Evolutionary conservation across 2,888 invertebrate genomes (phyloP), one percentile per base, ranked within the genome.

Genomic region (Ametastegia equiseti): DNA sequence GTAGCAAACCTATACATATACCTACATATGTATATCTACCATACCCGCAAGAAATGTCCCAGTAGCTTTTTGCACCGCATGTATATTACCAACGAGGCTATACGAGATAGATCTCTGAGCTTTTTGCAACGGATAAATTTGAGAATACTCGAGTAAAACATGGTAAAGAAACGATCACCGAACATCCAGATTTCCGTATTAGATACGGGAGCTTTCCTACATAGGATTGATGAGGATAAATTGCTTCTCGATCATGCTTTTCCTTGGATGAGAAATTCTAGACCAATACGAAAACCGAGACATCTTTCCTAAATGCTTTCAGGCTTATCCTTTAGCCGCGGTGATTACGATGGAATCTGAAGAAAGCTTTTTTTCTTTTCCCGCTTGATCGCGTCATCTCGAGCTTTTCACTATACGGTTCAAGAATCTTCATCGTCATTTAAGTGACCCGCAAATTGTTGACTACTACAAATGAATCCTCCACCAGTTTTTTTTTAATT

Each of bases 221-320:
- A 60, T 15, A 60, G 60, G 30, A 60, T 60, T 60, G 60, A 60
- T 60, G 60, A 60, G 60, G 60, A 60, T 60, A 60, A 60, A 60
- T 60, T 60, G 60, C 30, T 60, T 60, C 30, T 30, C 60, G 60
- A 30, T 6, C 5, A 42, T 30, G 60, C 60, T 60, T 23, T 19
- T 23, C n/a, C 42, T 19, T 27, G 27, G 60, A 27, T 30, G 30
- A 60, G 30, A 60, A 60, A 30, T 30, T 27, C 60, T 30, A 60
- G 27, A 30, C 60, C 13, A 30, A 11, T 47, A 30, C 30, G 27
- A 60, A 60, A 60, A 60, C 1, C 4, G 15, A 13, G 13, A 60
- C 30, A 15, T 54, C 54, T 60, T 60, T 30, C 60, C 30, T 30
- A 15, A 60, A 60, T 15, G 11, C 27, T 30, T 60, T 15, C 30